Evolutionary conservation across 2,888 invertebrate species (phyloP).

Genomic region (Epirrhoe tristata): DNA sequence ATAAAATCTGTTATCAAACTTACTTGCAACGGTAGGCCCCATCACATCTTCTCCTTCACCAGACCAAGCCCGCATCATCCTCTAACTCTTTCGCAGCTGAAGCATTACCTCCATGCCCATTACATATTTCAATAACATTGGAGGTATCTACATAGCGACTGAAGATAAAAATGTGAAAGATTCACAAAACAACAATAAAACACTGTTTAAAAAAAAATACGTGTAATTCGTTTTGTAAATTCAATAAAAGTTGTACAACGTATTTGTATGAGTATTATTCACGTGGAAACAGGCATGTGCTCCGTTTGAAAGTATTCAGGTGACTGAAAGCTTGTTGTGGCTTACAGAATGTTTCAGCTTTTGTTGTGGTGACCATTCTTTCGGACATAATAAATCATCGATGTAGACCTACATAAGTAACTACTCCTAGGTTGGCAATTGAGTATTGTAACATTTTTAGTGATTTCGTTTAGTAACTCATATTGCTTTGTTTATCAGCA

Average conservation of each 20-base stretch:
- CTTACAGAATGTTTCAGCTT: conserved; percentile 40
- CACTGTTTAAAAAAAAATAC: too few relatives aligned
- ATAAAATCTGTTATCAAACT: too few relatives aligned
- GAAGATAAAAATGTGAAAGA: not conserved
- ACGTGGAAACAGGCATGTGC: conserved; percentile 43
- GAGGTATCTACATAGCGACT: not conserved
- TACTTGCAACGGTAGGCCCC: conserved; percentile 75
- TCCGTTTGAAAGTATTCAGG: conserved; percentile 61
- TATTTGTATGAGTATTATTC: conserved; percentile 15
- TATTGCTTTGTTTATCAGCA: not conserved
- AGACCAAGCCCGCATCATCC: conserved; percentile 73
- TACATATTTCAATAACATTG: conserved; percentile 1
- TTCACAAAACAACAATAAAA: not conserved
- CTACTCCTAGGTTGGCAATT: not conserved
- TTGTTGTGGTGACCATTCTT: conserved; percentile 41
- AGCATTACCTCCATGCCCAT: conserved; percentile 20
- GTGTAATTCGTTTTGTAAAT: not conserved
- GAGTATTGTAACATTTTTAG: not conserved
- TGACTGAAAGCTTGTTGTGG: conserved; percentile 66
- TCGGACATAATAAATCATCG: conserved; percentile 28
- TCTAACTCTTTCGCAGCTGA: conserved; percentile 32
- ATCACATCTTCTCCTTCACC: conserved; percentile 66
- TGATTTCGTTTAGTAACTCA: not conserved
- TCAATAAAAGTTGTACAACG: not conserved
- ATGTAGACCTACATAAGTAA: conserved; percentile 22